Evolutionary conservation across 2,888 invertebrate genomes (phyloP), one percentile per base, ranked within the genome.

Genomic region (Epinotia nisella): DNA sequence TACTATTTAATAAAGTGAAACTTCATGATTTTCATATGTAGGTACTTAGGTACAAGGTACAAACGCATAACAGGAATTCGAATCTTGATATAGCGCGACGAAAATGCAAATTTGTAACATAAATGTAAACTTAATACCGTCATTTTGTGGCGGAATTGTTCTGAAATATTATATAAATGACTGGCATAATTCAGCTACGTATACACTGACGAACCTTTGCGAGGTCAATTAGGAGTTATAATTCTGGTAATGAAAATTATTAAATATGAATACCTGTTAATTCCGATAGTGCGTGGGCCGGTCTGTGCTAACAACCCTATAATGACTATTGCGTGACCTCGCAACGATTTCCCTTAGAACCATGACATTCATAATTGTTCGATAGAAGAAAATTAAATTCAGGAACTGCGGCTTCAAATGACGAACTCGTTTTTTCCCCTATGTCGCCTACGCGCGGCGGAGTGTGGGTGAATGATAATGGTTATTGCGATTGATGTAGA

Each of bases 321-420:
- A 64, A 85, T 84, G 77, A 78, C 71, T 81, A 79, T 88, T 83
- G 87, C 90, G 90, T 90, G 90, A 90, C 87, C 86, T 85, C 86
- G 85, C 76, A 82, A 80, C 81, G 84, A 85, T 84, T 85, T 87
- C 79, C 83, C 78, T 74, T 17, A 66, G 70, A 82, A 82, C 85
- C 89, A 83, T 89, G 87, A 87, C 87, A 89, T 90, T 87, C 76
- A 82, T 87, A 88, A 88, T 88, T 86, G 84, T 82, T 82, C 75
- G 73, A 74, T 77, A 80, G 78, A 83, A 81, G 82, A 80, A 77
- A 79, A 64, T 64, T 68, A 24, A 62, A 69, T 69, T 73, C 51
- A 21, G 15, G 53, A 62, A 64, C 15, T 56, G 53, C 53, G 73
- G 69, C 58, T 69, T 41, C 29, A 59, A 64, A 58, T 59, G 61